Evolutionary conservation across 2,888 invertebrate genomes (phyloP).

Genomic region (Papilio elwesi): DNA sequence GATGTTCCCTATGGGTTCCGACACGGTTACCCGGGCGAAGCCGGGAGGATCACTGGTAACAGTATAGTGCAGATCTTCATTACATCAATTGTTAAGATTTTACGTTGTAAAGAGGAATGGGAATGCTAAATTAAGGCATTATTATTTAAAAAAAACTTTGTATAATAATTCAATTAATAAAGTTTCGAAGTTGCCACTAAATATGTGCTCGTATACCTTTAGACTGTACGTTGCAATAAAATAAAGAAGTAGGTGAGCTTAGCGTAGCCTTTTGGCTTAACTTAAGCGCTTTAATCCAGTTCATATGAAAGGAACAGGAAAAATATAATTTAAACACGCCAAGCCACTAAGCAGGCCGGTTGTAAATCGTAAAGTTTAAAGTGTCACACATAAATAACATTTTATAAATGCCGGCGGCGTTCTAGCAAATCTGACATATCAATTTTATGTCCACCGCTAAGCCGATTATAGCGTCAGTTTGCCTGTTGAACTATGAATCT

Average conservation of each 20-base stretch:
- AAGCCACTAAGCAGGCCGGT: constrained; percentile 26
- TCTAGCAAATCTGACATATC: constrained; percentile 46
- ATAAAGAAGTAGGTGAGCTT: not conserved
- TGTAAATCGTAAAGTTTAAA: constrained; percentile 34
- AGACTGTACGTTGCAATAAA: not conserved
- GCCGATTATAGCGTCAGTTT: constrained; percentile 60
- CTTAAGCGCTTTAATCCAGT: constrained; percentile 8
- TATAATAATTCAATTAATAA: no score
- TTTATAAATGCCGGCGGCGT: constrained; percentile 28
- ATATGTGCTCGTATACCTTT: not conserved
- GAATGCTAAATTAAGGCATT: no score
- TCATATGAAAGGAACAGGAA: constrained; percentile 29
- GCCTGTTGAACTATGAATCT: constrained; percentile 1
- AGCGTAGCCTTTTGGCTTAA: constrained; percentile 7
- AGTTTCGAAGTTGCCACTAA: no score
- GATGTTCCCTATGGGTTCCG: no score
- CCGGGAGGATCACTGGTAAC: no score
- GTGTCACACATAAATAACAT: constrained; percentile 35
- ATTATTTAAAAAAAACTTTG: no score
- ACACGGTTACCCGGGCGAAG: no score
- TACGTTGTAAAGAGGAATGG: no score
- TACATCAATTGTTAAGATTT: no score
- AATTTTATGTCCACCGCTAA: constrained; percentile 61
- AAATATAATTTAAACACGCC: constrained; percentile 25
- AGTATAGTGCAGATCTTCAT: no score